These are phyloP conservation scores for Dreissena rostriformis DNA, from an alignment of 1,140 invertebrate species.

Conservation along the genomic window DNA sequence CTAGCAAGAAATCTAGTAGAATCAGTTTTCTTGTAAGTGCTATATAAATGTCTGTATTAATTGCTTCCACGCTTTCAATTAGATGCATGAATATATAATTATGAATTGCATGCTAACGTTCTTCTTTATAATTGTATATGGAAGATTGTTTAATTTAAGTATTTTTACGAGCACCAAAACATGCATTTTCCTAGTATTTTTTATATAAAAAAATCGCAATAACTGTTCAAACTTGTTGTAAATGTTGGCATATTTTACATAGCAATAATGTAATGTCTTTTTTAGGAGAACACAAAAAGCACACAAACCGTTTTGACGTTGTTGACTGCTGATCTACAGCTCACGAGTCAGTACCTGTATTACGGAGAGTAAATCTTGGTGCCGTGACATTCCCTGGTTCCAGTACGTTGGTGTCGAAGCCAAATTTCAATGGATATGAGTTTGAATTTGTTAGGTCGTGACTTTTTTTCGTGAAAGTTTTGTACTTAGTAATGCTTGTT, in stretches of 20 bases:
- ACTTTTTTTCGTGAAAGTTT: not conserved
- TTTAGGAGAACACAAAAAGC: conserved; percentile 53
- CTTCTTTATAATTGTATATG: too few species aligned
- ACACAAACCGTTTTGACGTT: conserved; percentile 50
- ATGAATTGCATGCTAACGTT: too few species aligned
- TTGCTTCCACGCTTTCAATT: too few species aligned
- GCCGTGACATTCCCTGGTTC: not conserved
- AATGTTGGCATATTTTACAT: not conserved
- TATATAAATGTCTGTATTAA: too few species aligned
- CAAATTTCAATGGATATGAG: not conserved
- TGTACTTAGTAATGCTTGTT: too few species aligned
- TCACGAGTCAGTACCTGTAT: conserved; percentile 52
- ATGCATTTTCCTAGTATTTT: too few species aligned
- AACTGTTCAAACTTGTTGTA: not conserved
- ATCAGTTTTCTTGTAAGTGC: too few species aligned
- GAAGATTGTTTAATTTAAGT: too few species aligned
- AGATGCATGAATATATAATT: too few species aligned
- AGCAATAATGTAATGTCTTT: not conserved
- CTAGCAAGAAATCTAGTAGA: too few species aligned
- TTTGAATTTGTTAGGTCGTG: not conserved
- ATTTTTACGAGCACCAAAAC: too few species aligned
- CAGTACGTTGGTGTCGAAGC: not conserved
- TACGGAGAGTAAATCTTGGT: conserved; percentile 40
- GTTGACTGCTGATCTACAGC: conserved; percentile 41
- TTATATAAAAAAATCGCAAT: too few species aligned